Conservation (phyloP, 2,888 invertebrate genomes). For the Epinotia ramella region DNA sequence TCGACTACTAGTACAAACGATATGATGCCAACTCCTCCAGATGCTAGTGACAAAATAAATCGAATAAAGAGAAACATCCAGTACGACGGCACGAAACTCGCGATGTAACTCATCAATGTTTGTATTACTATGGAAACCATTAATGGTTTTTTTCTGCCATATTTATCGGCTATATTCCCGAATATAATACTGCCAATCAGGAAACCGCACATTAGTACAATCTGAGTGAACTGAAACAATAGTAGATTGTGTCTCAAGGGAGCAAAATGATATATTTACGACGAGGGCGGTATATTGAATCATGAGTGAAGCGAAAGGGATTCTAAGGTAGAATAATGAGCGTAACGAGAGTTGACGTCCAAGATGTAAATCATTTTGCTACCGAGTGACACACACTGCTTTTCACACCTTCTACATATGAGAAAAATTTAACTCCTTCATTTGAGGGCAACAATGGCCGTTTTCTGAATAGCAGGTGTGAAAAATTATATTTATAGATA, state of each 20-base stretch:
- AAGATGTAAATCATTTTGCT: no score
- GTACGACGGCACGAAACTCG: conserved; percentile 83
- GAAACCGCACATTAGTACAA: conserved; percentile 87
- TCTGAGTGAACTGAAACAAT: conserved; percentile 81
- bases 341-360: no score
- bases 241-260: background rate
- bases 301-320: no score
- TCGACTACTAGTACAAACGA: conserved; percentile 89
- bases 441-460: no score
- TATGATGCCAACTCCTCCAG: conserved; percentile 87
- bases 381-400: no score
- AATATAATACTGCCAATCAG: conserved; percentile 86
- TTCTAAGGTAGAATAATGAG: no score
- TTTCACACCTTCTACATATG: no score
- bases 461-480: no score
- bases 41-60: conserved; percentile 85
- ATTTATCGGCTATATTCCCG: conserved; percentile 86
- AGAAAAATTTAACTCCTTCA: no score
- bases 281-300: no score
- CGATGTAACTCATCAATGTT: conserved; percentile 77
- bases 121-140: conserved; percentile 84
- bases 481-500: no score
- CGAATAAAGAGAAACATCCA: conserved; percentile 82
- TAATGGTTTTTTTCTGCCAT: conserved; percentile 86
- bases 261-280: no score